These are phyloP conservation scores for Graptemys geographica DNA, from an alignment of 2,797 vertebrate species.

Conservation along the genomic window DNA sequence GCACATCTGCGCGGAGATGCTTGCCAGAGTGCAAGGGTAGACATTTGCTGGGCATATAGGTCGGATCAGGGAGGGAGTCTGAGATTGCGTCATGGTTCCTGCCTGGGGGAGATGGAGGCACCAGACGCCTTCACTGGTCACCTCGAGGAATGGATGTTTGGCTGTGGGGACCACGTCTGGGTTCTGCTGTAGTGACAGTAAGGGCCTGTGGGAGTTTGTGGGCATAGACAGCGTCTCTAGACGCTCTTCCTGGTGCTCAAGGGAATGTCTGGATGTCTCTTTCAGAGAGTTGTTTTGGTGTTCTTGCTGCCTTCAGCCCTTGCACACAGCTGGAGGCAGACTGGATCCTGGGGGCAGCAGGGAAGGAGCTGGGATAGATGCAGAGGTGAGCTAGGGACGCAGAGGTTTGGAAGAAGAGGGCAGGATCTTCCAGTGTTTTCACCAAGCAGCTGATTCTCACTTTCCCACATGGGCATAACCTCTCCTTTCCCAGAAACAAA, in stretches of 20 bases:
- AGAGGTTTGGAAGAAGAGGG: no score
- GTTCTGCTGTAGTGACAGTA: not conserved
- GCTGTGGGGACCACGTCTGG: not conserved
- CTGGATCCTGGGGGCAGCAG: no score
- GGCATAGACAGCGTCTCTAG: not conserved
- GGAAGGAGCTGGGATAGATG: no score
- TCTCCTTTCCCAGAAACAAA: no score
- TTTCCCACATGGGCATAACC: no score
- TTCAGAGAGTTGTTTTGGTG: no score
- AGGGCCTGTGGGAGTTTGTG: not conserved
- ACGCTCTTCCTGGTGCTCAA: not conserved
- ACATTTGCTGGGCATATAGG: not conserved
- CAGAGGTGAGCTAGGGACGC: no score
- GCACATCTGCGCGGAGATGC: not conserved
- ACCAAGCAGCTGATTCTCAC: no score
- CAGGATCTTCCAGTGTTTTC: no score
- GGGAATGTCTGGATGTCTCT: no score
- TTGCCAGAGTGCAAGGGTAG: not conserved
- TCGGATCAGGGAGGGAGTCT: not conserved
- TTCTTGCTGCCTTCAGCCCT: no score
- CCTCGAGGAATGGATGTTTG: not conserved
- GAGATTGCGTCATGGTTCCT: not conserved
- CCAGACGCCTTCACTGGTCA: not conserved
- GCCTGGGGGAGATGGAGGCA: not conserved
- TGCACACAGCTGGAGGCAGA: no score